A percentile compares a stretch with the other conserved stretches of the same genome.
phyloP scores from a whole-genome alignment of 2,888 invertebrate species.

The Dasypogon diadema region DNA sequence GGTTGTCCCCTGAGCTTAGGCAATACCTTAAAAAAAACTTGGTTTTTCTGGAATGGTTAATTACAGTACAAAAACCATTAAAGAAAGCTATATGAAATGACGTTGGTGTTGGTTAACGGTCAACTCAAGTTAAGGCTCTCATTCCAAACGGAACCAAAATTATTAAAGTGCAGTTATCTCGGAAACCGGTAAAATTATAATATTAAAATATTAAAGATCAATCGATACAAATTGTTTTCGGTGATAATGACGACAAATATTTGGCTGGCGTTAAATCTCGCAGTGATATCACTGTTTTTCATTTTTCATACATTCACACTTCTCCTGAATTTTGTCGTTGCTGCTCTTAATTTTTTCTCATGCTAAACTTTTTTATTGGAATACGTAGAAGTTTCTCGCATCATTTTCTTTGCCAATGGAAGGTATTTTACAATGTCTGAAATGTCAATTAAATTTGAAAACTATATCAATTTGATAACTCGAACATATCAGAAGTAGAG shows the following conservation, averaged over 20 bases:
- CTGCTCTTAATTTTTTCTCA: background rate
- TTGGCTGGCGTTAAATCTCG: background rate
- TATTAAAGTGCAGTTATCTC: too few relatives aligned
- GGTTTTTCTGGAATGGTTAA: too few relatives aligned
- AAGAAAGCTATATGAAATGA: too few relatives aligned
- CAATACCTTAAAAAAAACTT: too few relatives aligned
- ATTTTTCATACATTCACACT: background rate
- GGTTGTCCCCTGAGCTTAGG: too few relatives aligned
- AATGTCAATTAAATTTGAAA: slow-evolving; percentile 51
- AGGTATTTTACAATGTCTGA: slow-evolving; percentile 43
- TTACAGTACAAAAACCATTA: too few relatives aligned
- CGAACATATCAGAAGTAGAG: slow-evolving; percentile 40
- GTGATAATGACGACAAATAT: slow-evolving; percentile 34
- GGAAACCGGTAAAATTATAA: too few relatives aligned
- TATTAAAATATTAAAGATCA: slow-evolving; percentile 40
- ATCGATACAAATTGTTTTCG: slow-evolving; percentile 51
- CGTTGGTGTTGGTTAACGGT: too few relatives aligned
- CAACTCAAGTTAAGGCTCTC: too few relatives aligned
- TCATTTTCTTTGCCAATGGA: background rate
- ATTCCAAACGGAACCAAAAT: too few relatives aligned
- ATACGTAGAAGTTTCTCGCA: background rate
- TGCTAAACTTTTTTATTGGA: too few relatives aligned
- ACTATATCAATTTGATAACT: slow-evolving; percentile 47
- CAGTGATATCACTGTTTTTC: background rate
- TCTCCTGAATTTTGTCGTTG: background rate